These are phyloP conservation scores for Hypsibius dujardini DNA, from an alignment of 1,140 invertebrate species.

Conservation along the genomic window DNA sequence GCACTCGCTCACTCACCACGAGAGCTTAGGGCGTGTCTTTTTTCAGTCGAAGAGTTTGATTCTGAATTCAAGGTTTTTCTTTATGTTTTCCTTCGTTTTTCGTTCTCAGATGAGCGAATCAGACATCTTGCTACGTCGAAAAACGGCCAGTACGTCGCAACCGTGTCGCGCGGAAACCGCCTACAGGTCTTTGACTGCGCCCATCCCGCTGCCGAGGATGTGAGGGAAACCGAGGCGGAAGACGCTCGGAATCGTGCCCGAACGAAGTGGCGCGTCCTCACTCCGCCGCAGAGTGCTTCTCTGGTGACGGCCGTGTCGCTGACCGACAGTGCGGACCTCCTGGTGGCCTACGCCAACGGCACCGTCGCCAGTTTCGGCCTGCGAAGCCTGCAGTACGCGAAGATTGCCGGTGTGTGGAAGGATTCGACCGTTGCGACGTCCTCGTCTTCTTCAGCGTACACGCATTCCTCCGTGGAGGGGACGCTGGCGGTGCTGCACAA, in stretches of 20 bases:
- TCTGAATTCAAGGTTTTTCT: background rate
- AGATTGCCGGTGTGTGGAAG: background rate
- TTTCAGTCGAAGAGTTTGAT: background rate
- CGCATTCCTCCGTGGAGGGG: background rate
- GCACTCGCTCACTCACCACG: background rate
- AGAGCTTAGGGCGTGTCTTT: background rate
- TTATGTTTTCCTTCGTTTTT: background rate
- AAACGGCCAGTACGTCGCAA: background rate
- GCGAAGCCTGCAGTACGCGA: background rate
- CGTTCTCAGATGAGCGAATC: background rate
- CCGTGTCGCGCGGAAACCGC: background rate
- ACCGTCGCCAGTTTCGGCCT: background rate
- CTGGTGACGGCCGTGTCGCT: background rate
- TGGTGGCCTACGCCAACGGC: background rate
- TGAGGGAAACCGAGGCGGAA: background rate
- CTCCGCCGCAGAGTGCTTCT: background rate
- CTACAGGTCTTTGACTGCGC: background rate
- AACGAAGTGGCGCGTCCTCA: background rate
- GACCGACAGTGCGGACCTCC: background rate
- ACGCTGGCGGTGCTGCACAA: background rate
- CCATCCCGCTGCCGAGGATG: background rate
- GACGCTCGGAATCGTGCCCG: background rate
- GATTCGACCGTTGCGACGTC: background rate
- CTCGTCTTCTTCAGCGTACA: background rate
- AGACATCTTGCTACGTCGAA: background rate